phyloP scores from a whole-genome alignment of 35 echinoderm and acorn worm species.

The Patiria miniata region DNA sequence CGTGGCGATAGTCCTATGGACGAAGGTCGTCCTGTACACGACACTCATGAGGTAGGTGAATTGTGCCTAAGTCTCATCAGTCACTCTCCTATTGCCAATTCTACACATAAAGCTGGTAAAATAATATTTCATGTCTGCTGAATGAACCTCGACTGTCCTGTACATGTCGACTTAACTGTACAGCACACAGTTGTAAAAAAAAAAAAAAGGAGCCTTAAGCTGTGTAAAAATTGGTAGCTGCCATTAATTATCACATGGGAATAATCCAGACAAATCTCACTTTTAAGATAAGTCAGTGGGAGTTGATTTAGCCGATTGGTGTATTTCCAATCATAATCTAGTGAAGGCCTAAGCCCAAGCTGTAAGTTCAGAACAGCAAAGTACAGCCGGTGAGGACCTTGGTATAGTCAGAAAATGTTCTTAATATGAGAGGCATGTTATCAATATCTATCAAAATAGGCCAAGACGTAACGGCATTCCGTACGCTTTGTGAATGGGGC shows the following conservation, averaged over 20 bases:
- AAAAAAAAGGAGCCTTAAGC: constrained; percentile 13
- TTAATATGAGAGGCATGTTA: constrained; percentile 10
- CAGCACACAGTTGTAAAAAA: constrained; percentile 14
- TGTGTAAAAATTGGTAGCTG: neutral
- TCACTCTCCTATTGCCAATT: neutral
- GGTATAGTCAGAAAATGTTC: constrained; percentile 14
- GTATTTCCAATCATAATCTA: too few species aligned
- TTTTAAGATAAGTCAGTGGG: constrained; percentile 5
- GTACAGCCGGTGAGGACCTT: constrained; percentile 8
- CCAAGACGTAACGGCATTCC: neutral
- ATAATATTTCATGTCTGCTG: constrained; percentile 9
- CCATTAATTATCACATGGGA: constrained; percentile 11
- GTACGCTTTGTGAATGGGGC: constrained; percentile 7
- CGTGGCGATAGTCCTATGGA: too few species aligned
- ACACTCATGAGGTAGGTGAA: too few species aligned
- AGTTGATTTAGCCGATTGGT: neutral
- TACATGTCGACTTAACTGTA: neutral
- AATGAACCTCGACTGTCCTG: constrained; percentile 13
- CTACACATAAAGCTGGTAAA: neutral
- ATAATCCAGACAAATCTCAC: constrained; percentile 3
- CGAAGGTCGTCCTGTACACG: too few species aligned
- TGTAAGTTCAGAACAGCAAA: constrained; percentile 14
- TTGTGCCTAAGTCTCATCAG: neutral
- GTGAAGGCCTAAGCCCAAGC: neutral
- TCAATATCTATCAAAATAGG: constrained; percentile 6